A percentile compares a stretch with the other conserved stretches of the same genome.
Conservation (phyloP, 2,113 vertebrate genomes). For the Penelope pileata region DNA sequence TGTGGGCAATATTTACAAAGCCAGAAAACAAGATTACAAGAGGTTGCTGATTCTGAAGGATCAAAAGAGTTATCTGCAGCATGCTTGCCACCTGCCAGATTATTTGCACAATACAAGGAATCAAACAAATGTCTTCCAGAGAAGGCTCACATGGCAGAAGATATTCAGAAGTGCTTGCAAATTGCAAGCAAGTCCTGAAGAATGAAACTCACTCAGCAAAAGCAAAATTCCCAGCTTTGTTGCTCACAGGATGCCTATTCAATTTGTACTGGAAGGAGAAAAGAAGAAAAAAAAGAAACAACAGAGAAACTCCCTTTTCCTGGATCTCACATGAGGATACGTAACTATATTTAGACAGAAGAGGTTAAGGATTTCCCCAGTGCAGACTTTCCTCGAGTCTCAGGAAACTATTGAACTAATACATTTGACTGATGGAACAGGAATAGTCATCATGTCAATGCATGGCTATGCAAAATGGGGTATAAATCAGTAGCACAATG, state of each 20-base stretch:
- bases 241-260: neutral
- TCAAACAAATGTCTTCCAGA: neutral
- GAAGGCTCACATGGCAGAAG: neutral
- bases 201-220: neutral
- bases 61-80: conserved; percentile 1
- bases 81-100: neutral
- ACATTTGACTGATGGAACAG: neutral
- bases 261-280: neutral
- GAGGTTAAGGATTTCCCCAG: neutral
- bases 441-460: neutral
- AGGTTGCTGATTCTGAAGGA: neutral
- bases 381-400: neutral
- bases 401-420: neutral
- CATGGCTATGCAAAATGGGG: neutral
- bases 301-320: neutral
- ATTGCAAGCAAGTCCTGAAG: neutral
- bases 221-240: neutral
- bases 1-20: neutral
- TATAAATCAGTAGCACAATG: neutral
- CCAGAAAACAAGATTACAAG: conserved; percentile 4
- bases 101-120: neutral
- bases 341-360: neutral
- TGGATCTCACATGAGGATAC: neutral
- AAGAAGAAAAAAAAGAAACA: neutral
- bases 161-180: neutral